Evolutionary conservation across 2,888 invertebrate species (phyloP), one percentile per base, ranked within the genome.

Genomic region (Pristionchus fissidentatus): DNA sequence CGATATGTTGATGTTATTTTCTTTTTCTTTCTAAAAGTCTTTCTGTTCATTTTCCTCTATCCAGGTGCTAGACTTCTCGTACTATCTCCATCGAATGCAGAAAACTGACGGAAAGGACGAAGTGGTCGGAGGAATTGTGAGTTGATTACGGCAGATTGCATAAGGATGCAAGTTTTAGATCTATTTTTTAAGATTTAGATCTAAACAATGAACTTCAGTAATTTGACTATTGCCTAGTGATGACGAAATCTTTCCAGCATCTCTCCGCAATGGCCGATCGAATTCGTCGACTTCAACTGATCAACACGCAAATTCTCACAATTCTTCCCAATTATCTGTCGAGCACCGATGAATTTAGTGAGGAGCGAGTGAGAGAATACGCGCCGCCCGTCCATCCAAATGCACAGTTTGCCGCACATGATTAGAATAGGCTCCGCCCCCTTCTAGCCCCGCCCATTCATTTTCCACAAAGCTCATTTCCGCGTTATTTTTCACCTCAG

Each of bases 1-100:
- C 15, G 8, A 10, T 13, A 60, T 26, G n/a, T 8, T 22, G 10
- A 26, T 60, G 8, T 49, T 19, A 10, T 49, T 49, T 49, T 49
- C 19, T 19, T 49, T 49, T 49, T 19, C 10, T 49, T 49, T 49
- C 19, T 19, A 49, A 19, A 13, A 49, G 49, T 49, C 19, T 49
- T 13, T 49, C n/a, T 35, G 32, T 38, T 35, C 7, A 19, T 4
- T 99, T 43, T 38, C 19, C 22, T 8, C 7, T 70, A 26, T 98
- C 93, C 98, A 99, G 93, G 97, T 97, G 1, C 94, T 98, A 66
- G 99, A 99, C 94, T 98, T 98, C 94, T 97, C 97, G 93, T 99
- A 99, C 94, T 98, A 99, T 93, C 96, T 99, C 90, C 94, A 98
- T 86, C 94, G 97, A 86, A 97, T 98, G 15, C 98, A 98, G 93